phyloP scores from a whole-genome alignment of 2,113 vertebrate genomes.

The Pteropus alecto region DNA sequence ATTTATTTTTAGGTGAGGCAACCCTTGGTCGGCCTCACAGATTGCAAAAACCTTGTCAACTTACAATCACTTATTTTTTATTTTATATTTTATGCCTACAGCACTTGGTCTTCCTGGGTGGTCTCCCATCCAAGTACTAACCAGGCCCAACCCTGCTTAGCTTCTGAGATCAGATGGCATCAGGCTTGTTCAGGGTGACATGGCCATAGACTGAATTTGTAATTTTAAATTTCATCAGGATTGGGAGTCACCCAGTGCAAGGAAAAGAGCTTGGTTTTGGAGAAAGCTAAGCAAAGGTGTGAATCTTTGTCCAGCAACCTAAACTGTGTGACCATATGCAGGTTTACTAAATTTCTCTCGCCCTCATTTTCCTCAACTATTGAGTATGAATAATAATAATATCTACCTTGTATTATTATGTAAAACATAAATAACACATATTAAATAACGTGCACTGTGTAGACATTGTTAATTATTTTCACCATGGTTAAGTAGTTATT shows the following conservation, averaged over 20 bases:
- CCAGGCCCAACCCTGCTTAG: no score
- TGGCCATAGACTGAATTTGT: background rate
- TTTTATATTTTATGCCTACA: no score
- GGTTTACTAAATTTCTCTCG: background rate
- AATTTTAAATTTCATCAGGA: background rate
- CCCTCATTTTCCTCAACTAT: background rate
- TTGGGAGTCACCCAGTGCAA: background rate
- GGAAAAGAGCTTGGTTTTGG: background rate
- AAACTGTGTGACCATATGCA: background rate
- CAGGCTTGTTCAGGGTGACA: no score
- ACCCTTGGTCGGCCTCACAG: no score
- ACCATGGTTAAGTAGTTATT: background rate
- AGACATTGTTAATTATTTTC: background rate
- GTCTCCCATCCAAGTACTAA: no score
- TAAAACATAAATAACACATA: background rate
- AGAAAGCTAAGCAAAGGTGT: background rate
- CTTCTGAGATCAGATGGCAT: no score
- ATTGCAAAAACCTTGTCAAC: no score
- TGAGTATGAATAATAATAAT: background rate
- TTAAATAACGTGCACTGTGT: background rate
- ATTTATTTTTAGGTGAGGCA: no score
- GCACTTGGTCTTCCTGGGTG: no score
- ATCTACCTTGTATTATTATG: background rate
- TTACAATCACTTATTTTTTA: no score
- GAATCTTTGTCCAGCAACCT: background rate